Evolutionary conservation across 2,888 invertebrate species (phyloP).

Genomic region (Alentia gelatinosa): DNA sequence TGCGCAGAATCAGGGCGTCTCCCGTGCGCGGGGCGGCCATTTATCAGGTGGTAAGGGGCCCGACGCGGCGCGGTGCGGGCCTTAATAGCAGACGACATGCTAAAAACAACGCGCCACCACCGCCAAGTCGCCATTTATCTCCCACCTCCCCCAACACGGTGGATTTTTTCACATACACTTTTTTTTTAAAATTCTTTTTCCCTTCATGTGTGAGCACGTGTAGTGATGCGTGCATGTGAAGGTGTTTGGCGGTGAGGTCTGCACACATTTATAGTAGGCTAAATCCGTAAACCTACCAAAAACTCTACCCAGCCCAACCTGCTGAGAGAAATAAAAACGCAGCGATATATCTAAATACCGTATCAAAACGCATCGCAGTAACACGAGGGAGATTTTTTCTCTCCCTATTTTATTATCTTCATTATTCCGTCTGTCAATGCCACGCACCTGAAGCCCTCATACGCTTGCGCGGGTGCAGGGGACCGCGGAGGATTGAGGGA

Average conservation of each 20-base stretch:
- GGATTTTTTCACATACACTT: background rate
- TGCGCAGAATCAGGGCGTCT: constrained; percentile 21
- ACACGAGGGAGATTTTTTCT: background rate
- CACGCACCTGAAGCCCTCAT: too few relatives aligned
- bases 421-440: too few relatives aligned
- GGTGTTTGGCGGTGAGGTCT: too few relatives aligned
- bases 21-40: background rate
- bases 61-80: background rate
- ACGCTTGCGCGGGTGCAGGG: background rate
- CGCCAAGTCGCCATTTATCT: constrained; percentile 16
- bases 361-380: background rate
- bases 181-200: background rate
- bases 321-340: too few relatives aligned
- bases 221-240: too few relatives aligned
- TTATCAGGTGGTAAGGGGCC: constrained; percentile 32
- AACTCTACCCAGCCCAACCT: too few relatives aligned
- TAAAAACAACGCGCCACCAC: constrained; percentile 14
- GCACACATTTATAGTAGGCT: too few relatives aligned
- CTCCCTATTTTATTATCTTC: background rate
- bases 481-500: background rate
- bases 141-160: background rate
- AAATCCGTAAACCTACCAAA: too few relatives aligned
- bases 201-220: too few relatives aligned
- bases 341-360: constrained; percentile 1
- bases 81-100: constrained; percentile 20